A percentile compares a stretch with the other conserved stretches of the same genome.
Conservation (phyloP, 2,888 invertebrate genomes). For the Oligia fasciuncula region DNA sequence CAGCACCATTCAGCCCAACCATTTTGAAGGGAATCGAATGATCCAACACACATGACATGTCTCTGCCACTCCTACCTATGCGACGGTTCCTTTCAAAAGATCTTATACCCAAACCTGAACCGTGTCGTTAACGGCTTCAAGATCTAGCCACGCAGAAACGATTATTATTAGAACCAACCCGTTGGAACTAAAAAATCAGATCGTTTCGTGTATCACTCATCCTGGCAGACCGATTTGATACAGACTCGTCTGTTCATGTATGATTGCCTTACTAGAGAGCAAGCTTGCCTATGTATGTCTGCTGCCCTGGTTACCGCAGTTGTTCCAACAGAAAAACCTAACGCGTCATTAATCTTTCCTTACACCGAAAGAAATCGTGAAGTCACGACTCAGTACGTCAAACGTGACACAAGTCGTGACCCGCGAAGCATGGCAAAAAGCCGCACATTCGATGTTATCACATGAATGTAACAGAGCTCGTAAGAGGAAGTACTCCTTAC, state of each 20-base stretch:
- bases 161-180: neutral
- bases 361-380: too few species aligned
- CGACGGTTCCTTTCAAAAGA: too few species aligned
- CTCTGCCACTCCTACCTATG: too few species aligned
- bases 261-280: neutral
- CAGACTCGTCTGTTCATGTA: neutral
- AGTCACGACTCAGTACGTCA: neutral
- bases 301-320: neutral
- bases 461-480: constrained; percentile 1
- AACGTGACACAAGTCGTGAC: constrained; percentile 33
- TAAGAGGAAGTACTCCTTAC: neutral
- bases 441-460: constrained; percentile 2
- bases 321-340: neutral
- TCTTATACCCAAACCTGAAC: too few species aligned
- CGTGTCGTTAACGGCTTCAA: neutral
- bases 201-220: neutral
- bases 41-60: too few species aligned
- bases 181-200: neutral
- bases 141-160: neutral
- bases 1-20: too few species aligned
- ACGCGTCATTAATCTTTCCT: too few species aligned
- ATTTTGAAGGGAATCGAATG: too few species aligned
- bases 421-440: neutral
- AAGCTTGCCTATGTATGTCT: neutral
- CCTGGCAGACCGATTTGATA: neutral